Percentiles rank a stretch among this genome's conserved stretches.
phyloP scores from a whole-genome alignment of 1,140 invertebrate species.

The Papilio helenus region DNA sequence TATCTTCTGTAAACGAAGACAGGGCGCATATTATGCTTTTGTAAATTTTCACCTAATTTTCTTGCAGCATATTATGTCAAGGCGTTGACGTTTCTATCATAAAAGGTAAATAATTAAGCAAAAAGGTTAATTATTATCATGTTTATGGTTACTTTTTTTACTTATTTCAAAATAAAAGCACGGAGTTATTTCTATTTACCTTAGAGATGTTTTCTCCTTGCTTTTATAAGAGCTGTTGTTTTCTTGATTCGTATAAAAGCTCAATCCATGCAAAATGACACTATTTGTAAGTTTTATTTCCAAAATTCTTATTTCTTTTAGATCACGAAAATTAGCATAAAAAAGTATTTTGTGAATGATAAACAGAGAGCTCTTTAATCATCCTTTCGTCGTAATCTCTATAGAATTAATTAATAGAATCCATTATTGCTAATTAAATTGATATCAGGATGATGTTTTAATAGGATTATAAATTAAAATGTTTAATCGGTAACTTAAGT shows the following conservation, averaged over 20 bases:
- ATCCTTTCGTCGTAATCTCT: background rate
- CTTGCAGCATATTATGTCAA: constrained; percentile 32
- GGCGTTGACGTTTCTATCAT: constrained; percentile 4
- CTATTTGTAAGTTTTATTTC: too few species aligned
- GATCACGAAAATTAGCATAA: background rate
- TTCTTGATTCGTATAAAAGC: too few species aligned
- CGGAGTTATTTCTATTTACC: too few species aligned
- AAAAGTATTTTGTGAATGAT: background rate
- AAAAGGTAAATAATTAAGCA: background rate
- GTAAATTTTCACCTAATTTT: constrained; percentile 38
- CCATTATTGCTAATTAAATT: background rate
- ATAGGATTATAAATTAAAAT: background rate
- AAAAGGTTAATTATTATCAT: background rate
- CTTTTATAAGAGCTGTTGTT: too few species aligned
- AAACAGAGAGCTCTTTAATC: background rate
- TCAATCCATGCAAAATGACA: too few species aligned
- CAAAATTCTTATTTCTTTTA: too few species aligned
- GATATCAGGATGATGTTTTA: background rate
- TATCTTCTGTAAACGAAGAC: constrained; percentile 64
- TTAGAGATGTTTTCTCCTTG: too few species aligned
- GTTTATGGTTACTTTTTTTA: background rate
- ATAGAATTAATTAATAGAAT: background rate
- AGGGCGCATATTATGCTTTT: constrained; percentile 63
- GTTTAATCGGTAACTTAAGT: background rate
- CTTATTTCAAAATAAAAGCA: too few species aligned